Evolutionary conservation across 2,113 vertebrate species (phyloP), one percentile per base, ranked within the genome.

Genomic region (Nycticryphes semicollaris): DNA sequence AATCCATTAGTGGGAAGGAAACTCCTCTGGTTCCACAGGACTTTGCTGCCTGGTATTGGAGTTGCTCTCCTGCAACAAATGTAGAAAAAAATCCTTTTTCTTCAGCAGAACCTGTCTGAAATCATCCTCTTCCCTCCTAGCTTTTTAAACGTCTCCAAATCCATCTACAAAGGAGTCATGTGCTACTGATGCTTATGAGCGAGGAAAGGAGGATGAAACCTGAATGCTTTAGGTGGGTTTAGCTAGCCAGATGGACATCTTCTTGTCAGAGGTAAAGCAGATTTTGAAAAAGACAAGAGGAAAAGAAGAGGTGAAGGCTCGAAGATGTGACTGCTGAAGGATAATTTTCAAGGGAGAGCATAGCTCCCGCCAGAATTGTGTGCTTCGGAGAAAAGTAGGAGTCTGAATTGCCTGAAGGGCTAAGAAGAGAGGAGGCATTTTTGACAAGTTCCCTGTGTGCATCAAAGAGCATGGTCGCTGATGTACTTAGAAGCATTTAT

Each of bases 1-100:
- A 87, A 95, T 74, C 51, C 53, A 72, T 90, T 91, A 79, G 45
- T 4, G 12, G 78, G 91, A 91, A 33, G 39, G 57, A 54, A 87
- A 84, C 31, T 75, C 16, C 24, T 56, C 24, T 0, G 0, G 24
- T 50, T 77, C 64, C 3, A 3, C 93, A 83, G 76, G 91, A 48
- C 47, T 92, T 73, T 21, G 31, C 39, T 68, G 50, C 1, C 1
- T 53, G 20, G 22, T 85, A 33, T 76, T 0, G 0, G 7, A 7
- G 19, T n/a, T 67, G 22, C 28, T 57, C 45, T 76, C 53, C 68
- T 53, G 50, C 41, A 80, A 53, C 23, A 56, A 6, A 51, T 0
- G 5, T 30, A 68, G 66, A 53, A 10, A 79, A 82, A 79, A 83
- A 83, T 19, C 4, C 30, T 33, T 73, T 84, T 69, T 87, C 30